Evolutionary conservation across 2,888 invertebrate species (phyloP).

Genomic region (Drosophila niveifrons): DNA sequence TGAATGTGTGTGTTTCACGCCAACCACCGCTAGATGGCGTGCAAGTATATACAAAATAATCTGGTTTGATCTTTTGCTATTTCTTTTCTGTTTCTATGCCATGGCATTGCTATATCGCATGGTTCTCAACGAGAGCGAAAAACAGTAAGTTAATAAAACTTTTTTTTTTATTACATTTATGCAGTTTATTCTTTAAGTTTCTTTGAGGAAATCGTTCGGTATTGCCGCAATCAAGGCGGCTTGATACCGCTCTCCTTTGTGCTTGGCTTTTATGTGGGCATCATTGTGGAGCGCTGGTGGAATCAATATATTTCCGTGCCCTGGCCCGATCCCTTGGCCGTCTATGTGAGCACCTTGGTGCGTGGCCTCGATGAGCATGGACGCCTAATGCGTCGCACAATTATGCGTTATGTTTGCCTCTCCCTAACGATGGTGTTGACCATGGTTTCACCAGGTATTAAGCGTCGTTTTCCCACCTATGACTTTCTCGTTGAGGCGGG

Average conservation of each 20-base stretch:
- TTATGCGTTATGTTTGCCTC: slow-evolving; percentile 93
- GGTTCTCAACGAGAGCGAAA: slow-evolving; percentile 29
- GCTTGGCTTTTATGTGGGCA: slow-evolving; percentile 95
- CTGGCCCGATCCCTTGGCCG: slow-evolving; percentile 93
- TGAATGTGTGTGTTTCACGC: not conserved
- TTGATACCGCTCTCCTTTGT: slow-evolving; percentile 96
- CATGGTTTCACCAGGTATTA: slow-evolving; percentile 94
- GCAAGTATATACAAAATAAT: slow-evolving; percentile 97
- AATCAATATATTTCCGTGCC: slow-evolving; percentile 92
- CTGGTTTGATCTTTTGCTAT: slow-evolving; percentile 94
- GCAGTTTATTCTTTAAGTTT: not conserved
- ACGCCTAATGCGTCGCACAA: slow-evolving; percentile 92
- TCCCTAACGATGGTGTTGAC: slow-evolving; percentile 93
- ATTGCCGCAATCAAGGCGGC: slow-evolving; percentile 93
- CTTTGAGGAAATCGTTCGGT: slow-evolving; percentile 92
- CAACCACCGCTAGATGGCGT: slow-evolving; percentile 90
- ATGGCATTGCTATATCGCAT: slow-evolving; percentile 67
- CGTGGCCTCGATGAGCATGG: slow-evolving; percentile 94
- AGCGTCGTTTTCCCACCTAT: slow-evolving; percentile 93
- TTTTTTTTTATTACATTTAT: not conserved
- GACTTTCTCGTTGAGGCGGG: slow-evolving; percentile 94
- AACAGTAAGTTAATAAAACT: slow-evolving; percentile 54
- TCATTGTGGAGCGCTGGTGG: slow-evolving; percentile 97
- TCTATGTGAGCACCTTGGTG: slow-evolving; percentile 92
- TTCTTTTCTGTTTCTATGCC: slow-evolving; percentile 91